Evolutionary conservation across 2,888 invertebrate genomes (phyloP).

Genomic region (Papilio gigon): DNA sequence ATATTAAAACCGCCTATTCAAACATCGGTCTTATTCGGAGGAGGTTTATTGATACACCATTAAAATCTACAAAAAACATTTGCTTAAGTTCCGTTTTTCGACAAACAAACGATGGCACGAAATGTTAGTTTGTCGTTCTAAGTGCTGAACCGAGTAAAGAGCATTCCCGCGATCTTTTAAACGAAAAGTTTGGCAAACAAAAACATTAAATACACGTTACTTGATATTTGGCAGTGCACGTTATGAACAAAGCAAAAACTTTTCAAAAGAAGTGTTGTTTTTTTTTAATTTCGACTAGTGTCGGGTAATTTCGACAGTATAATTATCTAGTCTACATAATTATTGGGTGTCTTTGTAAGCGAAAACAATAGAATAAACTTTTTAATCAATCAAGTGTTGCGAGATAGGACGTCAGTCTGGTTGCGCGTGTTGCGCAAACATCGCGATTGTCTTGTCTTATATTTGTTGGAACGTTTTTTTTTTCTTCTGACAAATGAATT

Average conservation of each 20-base stretch:
- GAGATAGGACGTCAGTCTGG: conserved; percentile 57
- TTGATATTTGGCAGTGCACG: conserved; percentile 44
- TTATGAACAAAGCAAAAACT: neutral
- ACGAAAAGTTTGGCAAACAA: conserved; percentile 47
- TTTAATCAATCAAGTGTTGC: conserved; percentile 71
- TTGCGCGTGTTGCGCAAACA: conserved; percentile 55
- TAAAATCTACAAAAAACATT: conserved; percentile 46
- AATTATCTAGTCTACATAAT: conserved; percentile 60
- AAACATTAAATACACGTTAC: conserved; percentile 37
- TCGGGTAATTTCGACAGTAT: conserved; percentile 17
- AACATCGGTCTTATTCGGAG: conserved; percentile 55
- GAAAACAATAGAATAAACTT: conserved; percentile 72
- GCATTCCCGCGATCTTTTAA: conserved; percentile 42
- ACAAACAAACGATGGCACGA: conserved; percentile 50
- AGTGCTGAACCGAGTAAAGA: conserved; percentile 50
- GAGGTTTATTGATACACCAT: conserved; percentile 40
- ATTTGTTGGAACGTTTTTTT: conserved; percentile 45
- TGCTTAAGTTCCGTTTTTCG: conserved; percentile 48
- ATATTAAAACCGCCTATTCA: conserved; percentile 59
- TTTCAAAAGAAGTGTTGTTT: neutral
- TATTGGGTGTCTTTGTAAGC: conserved; percentile 60
- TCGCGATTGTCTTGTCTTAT: conserved; percentile 46
- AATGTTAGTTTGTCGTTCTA: conserved; percentile 49
- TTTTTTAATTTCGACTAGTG: conserved; percentile 13
- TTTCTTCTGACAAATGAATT: conserved; percentile 53